phyloP scores from a whole-genome alignment of 2,797 vertebrate species.

The Pelodytes ibericus region DNA sequence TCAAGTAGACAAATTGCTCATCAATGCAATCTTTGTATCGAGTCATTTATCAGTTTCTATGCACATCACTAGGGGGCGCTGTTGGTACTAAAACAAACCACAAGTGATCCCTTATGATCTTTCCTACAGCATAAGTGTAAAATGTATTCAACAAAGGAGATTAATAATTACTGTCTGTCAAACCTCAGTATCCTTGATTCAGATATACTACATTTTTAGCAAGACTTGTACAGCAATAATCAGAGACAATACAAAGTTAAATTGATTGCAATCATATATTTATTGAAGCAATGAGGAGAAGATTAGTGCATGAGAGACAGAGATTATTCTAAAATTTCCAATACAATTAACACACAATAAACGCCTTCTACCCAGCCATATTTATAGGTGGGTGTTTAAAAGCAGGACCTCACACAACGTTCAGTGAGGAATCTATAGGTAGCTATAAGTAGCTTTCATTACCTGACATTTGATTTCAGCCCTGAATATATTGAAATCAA shows the following conservation, averaged over 20 bases:
- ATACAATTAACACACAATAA: too few relatives aligned
- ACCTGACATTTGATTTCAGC: too few relatives aligned
- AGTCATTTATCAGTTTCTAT: not conserved
- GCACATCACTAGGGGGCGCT: constrained; percentile 73
- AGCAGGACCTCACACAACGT: too few relatives aligned
- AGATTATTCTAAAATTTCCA: too few relatives aligned
- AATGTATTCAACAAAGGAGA: constrained; percentile 67
- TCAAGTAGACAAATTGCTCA: too few relatives aligned
- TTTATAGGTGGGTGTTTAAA: too few relatives aligned
- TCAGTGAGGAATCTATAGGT: too few relatives aligned
- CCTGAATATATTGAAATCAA: too few relatives aligned
- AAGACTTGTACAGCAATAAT: constrained; percentile 68
- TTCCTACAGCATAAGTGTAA: constrained; percentile 62
- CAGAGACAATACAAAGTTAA: constrained; percentile 65
- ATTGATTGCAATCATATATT: constrained; percentile 57
- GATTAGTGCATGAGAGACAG: constrained; percentile 1
- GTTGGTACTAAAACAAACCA: constrained; percentile 68
- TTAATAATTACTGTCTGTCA: constrained; percentile 72
- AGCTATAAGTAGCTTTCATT: too few relatives aligned
- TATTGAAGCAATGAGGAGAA: constrained; percentile 23
- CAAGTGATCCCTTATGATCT: not conserved
- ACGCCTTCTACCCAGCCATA: too few relatives aligned
- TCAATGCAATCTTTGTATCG: too few relatives aligned
- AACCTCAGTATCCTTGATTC: constrained; percentile 57
- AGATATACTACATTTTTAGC: constrained; percentile 59